phyloP scores from a whole-genome alignment of 2,888 invertebrate genomes.

The Coelopa pilipes region DNA sequence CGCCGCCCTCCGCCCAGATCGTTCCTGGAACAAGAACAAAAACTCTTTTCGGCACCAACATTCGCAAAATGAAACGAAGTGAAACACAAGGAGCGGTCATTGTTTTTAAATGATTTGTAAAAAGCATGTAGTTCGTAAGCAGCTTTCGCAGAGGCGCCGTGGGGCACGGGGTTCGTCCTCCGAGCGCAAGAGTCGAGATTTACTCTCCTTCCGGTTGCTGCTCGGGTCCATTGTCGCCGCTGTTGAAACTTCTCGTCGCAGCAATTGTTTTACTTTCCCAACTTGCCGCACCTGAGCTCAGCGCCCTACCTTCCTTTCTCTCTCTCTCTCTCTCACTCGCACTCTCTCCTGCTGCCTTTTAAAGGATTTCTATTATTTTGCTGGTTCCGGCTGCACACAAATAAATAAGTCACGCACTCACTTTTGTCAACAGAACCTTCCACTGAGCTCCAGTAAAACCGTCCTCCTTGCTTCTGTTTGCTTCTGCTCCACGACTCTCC shows the following conservation, averaged over 20 bases:
- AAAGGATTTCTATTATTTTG: neutral
- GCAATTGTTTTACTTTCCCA: conserved; percentile 26
- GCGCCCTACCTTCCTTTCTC: neutral
- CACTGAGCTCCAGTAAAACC: conserved; percentile 4
- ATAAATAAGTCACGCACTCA: conserved; percentile 14
- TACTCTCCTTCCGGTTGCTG: neutral
- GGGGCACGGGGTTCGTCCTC: neutral
- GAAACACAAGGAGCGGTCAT: no score
- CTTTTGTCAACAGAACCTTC: conserved; percentile 13
- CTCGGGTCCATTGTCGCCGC: neutral
- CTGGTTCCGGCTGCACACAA: conserved; percentile 1
- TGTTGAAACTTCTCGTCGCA: conserved; percentile 1
- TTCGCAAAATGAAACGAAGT: no score
- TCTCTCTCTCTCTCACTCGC: no score
- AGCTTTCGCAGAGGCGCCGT: neutral
- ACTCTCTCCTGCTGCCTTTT: no score
- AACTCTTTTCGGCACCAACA: neutral
- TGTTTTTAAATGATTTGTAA: neutral
- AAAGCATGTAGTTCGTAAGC: neutral
- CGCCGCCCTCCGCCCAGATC: neutral
- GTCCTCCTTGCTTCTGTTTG: no score
- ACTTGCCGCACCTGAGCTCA: conserved; percentile 28
- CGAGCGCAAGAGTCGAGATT: neutral
- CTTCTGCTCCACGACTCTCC: neutral
- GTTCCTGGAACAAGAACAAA: neutral